Evolutionary conservation across 2,888 invertebrate species (phyloP).

Genomic region (Melangyna quadrimaculata): DNA sequence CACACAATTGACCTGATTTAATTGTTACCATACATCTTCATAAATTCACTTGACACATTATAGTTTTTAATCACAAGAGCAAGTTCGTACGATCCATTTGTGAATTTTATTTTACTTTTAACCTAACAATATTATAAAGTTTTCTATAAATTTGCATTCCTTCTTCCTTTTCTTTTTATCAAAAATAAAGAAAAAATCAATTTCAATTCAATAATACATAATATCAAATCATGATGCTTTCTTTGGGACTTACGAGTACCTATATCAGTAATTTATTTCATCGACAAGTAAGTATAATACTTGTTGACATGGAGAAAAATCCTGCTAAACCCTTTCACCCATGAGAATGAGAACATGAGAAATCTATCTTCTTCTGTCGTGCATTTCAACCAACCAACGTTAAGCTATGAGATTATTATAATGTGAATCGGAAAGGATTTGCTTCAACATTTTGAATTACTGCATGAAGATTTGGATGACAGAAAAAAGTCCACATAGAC

Average conservation of each 20-base stretch:
- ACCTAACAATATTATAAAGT: too few relatives aligned
- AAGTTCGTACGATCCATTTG: too few relatives aligned
- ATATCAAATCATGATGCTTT: neutral
- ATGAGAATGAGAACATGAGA: neutral
- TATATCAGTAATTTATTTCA: conserved; percentile 17
- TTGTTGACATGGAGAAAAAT: conserved; percentile 14
- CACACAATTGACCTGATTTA: too few relatives aligned
- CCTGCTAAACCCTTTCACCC: conserved; percentile 24
- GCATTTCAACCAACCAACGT: neutral
- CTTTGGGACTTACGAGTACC: neutral
- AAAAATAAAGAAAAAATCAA: conserved; percentile 2
- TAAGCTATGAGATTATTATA: conserved; percentile 35
- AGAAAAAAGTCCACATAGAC: neutral
- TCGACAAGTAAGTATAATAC: conserved; percentile 23
- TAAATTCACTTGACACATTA: too few relatives aligned
- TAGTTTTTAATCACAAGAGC: too few relatives aligned
- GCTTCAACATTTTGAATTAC: conserved; percentile 32
- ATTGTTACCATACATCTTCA: too few relatives aligned
- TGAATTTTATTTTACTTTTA: too few relatives aligned
- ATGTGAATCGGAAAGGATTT: conserved; percentile 49
- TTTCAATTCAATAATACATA: neutral
- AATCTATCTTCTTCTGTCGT: conserved; percentile 28
- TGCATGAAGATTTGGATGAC: neutral
- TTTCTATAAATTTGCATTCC: neutral
- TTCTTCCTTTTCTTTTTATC: neutral